Base-by-base conservation (phyloP, 1,140 invertebrate species). In the Dendrolimus kikuchii region DNA sequence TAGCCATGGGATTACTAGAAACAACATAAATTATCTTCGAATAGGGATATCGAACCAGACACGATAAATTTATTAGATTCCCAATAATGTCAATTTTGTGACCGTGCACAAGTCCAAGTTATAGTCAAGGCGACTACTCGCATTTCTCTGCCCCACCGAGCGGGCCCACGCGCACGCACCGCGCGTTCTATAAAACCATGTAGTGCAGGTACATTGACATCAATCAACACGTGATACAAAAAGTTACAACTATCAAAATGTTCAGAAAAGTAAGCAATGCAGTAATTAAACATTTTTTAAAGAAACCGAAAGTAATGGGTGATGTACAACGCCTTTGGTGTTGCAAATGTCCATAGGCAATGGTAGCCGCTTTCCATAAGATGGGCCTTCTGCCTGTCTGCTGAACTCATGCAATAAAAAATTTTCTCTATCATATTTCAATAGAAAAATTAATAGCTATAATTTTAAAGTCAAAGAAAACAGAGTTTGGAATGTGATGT, bases 111-210 rank as follows among this genome's bases (percentile, higher is more conserved):
- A 71, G 68, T 76, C 71, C 72, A 59, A 66, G 68, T 71, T 68
- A 70, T 59, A 79, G 76, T 81, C 77, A 81, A 77, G 70, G 74
- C 65, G 68, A 57, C 38, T 47, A 51, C 63, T 49, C 62, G 53
- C 78, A 81, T 79, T 76, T 81, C 81, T 76, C 66, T 60, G 62
- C 74, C 69, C 71, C 73, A 68, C 69, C 64, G 46, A 62, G 42
- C 46, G 4, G 41, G 43, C 59, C 47, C 40, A 51, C 61, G 52
- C 57, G 49, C 57, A 51, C 49, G 39, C 47, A 3, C 23, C 23
- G 23, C 46, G 50, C 55, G 66, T 65, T 74, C 66, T 84, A 84
- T 83, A 83, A 76, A 83, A 81, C 75, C 77, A 78, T 71, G 68
- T 23, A 23, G 57, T 41, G 49, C 63, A 51, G 66, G 60, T 59